A percentile compares a stretch with the other conserved stretches of the same genome.
These are phyloP conservation scores for Pampusana beccarii DNA, from an alignment of 2,113 vertebrate species.

Conservation along the genomic window DNA sequence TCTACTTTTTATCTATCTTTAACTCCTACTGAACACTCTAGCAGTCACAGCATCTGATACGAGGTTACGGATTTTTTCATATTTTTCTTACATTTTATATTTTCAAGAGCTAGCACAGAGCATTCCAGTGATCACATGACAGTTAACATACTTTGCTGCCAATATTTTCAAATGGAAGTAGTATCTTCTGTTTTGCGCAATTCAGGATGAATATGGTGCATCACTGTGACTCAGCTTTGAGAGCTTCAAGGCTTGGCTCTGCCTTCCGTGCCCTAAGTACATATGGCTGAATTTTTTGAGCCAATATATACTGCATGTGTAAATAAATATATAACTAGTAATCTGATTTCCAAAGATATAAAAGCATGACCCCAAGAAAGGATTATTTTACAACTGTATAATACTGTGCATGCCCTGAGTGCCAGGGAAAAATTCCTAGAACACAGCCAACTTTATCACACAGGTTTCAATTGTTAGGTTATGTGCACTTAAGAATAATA, in stretches of 20 bases:
- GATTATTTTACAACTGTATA: not conserved
- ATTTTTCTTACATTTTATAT: not conserved
- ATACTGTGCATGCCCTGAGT: not conserved
- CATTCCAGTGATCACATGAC: not conserved
- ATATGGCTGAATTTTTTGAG: not conserved
- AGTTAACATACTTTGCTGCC: not conserved
- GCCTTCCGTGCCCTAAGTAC: not conserved
- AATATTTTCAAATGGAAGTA: constrained; percentile 20
- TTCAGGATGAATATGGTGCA: not conserved
- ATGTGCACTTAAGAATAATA: not conserved
- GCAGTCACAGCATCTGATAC: not conserved
- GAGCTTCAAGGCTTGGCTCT: constrained; percentile 26
- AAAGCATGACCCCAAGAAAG: not conserved
- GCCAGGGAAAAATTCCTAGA: not conserved
- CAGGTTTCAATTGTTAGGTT: not conserved
- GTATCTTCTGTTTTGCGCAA: not conserved
- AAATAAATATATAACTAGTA: not conserved
- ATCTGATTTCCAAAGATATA: not conserved
- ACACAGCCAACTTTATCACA: not conserved
- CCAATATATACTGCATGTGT: not conserved
- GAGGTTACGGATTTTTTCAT: not conserved
- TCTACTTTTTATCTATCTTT: not conserved
- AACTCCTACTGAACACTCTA: not conserved
- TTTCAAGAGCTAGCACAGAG: constrained; percentile 22
- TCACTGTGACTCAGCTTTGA: constrained; percentile 19